phyloP scores from a whole-genome alignment of 2,888 invertebrate species.

The Plebejus melissa region DNA sequence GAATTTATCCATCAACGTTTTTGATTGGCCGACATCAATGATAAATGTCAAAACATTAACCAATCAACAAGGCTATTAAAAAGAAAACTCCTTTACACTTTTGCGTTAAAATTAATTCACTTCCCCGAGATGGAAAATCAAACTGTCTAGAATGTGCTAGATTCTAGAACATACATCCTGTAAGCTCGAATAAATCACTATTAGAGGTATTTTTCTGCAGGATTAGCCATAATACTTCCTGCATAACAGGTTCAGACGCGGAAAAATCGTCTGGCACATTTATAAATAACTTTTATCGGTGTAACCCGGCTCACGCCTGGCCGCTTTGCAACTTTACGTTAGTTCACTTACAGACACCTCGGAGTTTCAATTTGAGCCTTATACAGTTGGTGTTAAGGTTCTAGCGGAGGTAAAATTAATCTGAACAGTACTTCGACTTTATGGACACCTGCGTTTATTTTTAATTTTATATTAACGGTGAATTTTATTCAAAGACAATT shows the following conservation, averaged over 20 bases:
- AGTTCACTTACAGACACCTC: slow-evolving; percentile 38
- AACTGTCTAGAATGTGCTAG: background rate
- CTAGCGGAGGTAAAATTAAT: background rate
- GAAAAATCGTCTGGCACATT: slow-evolving; percentile 16
- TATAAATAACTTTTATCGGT: slow-evolving; percentile 17
- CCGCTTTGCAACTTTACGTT: slow-evolving; percentile 38
- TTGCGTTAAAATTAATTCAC: background rate
- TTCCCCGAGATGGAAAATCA: background rate
- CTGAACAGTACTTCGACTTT: slow-evolving; percentile 32
- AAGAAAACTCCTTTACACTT: background rate
- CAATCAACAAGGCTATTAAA: background rate
- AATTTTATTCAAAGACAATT: background rate
- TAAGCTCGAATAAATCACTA: slow-evolving; percentile 4
- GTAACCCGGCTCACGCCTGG: slow-evolving; percentile 32
- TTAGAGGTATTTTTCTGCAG: slow-evolving; percentile 1
- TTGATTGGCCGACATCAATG: too few relatives aligned
- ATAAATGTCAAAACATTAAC: background rate
- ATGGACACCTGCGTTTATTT: slow-evolving; percentile 40
- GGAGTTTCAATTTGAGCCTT: background rate
- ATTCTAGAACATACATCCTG: background rate
- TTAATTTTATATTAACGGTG: slow-evolving; percentile 21
- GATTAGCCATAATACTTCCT: slow-evolving; percentile 17
- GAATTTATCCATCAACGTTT: background rate
- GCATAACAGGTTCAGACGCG: slow-evolving; percentile 16
- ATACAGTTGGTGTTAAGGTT: background rate